Base-by-base conservation (phyloP, 2,888 invertebrate genomes). In the Gandaritis pyraliata region DNA sequence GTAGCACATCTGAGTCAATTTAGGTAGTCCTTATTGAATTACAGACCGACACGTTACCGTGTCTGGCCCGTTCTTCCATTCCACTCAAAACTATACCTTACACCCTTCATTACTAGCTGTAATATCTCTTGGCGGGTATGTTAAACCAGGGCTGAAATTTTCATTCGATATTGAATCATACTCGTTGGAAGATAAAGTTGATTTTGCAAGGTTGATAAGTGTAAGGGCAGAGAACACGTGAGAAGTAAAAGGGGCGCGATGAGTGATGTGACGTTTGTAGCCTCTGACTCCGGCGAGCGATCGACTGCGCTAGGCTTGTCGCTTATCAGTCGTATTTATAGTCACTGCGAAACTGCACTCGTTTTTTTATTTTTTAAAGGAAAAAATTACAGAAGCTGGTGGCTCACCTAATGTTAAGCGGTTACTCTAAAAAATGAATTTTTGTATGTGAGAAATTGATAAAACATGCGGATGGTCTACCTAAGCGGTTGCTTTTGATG, bases 1-100 rank as follows among this genome's bases (percentile, higher is more conserved):
- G 72, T 75, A 79, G 77, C 85, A 82, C 88, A 89, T 90, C 86
- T 81, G 83, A 88, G 85, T 88, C 88, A 89, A 90, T 88, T 90
- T 88, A 81, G 88, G 86, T 80, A 83, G 84, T 82, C 88, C 86
- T 90, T 88, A 90, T 90, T 90, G 86, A 90, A 88, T 90, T 89
- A 90, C 86, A 82, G 77, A 76, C 87, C 83, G 80, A 85, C 88
- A 89, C 88, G 83, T 90, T 88, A 85, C 85, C 76, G 75, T 66
- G 71, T 72, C 76, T 73, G 72, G 78, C 75, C 76, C 75, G 75
- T 73, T 65, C 69, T 72, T 47, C 61, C 48, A 51, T 52, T 64
- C 11, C 64, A 70, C 1, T 29, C 36, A 16, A 71, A 72, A 65
- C 55, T 29, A 30, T 57, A 69, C 70, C 67, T 62, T 76, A 62